Evolutionary conservation across 2,888 invertebrate species (phyloP).

Genomic region (Cybosia mesomella): DNA sequence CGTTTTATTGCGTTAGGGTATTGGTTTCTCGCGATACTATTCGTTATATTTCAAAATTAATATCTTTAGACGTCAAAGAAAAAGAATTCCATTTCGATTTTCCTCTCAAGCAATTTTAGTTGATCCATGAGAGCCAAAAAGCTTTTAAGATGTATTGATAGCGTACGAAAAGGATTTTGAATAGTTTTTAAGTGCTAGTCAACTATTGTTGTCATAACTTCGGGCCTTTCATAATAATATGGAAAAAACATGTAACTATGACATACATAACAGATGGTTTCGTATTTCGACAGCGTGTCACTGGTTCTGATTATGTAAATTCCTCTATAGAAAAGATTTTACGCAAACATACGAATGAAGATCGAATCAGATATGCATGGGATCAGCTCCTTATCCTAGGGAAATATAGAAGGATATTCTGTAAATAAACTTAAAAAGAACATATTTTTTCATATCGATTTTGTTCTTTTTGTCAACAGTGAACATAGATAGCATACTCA

Average conservation of each 20-base stretch:
- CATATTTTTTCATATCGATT: constrained; percentile 52
- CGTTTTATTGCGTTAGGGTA: constrained; percentile 81
- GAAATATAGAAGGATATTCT: constrained; percentile 72
- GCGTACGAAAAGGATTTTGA: constrained; percentile 25
- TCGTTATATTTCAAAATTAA: constrained; percentile 64
- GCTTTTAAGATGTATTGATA: constrained; percentile 32
- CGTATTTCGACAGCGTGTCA: constrained; percentile 74
- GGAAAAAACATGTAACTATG: constrained; percentile 48
- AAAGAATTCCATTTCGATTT: constrained; percentile 48
- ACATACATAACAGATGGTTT: constrained; percentile 62
- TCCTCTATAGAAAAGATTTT: constrained; percentile 75
- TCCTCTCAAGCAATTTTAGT: constrained; percentile 35
- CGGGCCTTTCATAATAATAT: constrained; percentile 37
- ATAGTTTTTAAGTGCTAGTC: constrained; percentile 30
- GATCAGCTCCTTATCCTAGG: constrained; percentile 76
- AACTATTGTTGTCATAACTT: constrained; percentile 33
- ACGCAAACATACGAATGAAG: constrained; percentile 81
- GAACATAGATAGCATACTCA: constrained; percentile 35
- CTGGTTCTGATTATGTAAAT: constrained; percentile 82
- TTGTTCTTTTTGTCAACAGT: constrained; percentile 47
- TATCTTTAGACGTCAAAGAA: constrained; percentile 48
- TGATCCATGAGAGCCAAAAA: constrained; percentile 38
- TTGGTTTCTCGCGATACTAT: constrained; percentile 73
- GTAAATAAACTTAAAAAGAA: constrained; percentile 71
- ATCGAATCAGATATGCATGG: constrained; percentile 83